Evolutionary conservation across 2,113 vertebrate genomes (phyloP), one percentile per base, ranked within the genome.

Genomic region (Rhynchomys soricoides): DNA sequence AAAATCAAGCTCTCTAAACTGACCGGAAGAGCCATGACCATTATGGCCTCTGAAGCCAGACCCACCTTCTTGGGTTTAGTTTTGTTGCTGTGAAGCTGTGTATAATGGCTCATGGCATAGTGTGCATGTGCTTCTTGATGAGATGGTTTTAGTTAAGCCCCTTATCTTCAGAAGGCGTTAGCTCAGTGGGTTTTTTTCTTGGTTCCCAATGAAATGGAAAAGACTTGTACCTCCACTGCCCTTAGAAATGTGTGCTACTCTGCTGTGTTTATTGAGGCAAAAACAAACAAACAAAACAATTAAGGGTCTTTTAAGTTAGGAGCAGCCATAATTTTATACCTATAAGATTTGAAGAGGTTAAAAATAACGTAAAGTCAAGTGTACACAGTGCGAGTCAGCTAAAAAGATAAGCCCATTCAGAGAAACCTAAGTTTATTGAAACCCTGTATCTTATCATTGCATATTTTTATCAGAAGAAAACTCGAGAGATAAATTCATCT

Each of bases 381-480:
- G 48, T 89, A 70, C n/a, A 3, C 77, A 64, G 43, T n/a, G 93
- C 85, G 97, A 96, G 77, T 70, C 78, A 50, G 43, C 89, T 71
- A 74, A 19, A 94, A 86, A 97, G 66, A 96, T 96, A 86, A n/a
- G 57, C 48, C 70, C 34, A 3, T 90, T 89, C 90, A 75, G 43
- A 97, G n/a, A 77, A 93, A 12, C 64, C 78, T 85, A 79, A 75
- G 74, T 91, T 31, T 94, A 94, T 66, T 92, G 93, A 94, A 97
- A 92, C 77, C 55, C 22, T 12, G 86, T 96, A 95, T 66, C 34
- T 97, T 97, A 94, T 97, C 22, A 11, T 8, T 89, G 93, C 88
- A 34, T 45, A 96, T 90, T 97, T 97, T 31, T 37, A 79, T 77
- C 77, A 77, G 91, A 95, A 94, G n/a, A 86, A 94, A 97, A 94